Percentiles rank a stretch among this genome's conserved stretches.
phyloP scores from a whole-genome alignment of 2,113 vertebrate genomes.

The Rhombomys opimus region DNA sequence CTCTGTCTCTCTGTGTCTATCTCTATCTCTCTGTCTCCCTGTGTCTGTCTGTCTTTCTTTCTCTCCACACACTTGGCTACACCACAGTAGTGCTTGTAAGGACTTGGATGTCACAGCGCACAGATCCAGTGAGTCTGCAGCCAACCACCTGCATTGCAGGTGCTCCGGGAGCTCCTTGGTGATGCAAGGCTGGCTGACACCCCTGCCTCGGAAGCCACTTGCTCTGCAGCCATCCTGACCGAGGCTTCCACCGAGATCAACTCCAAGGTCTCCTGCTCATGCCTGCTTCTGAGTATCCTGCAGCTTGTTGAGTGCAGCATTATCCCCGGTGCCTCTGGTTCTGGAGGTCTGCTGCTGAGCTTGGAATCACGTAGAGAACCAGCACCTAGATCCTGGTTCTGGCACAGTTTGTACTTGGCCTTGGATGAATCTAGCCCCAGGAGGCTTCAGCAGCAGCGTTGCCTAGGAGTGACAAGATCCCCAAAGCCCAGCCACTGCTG shows the following conservation, averaged over 20 bases:
- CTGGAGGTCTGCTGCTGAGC: neutral
- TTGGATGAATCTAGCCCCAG: neutral
- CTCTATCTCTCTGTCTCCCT: too few relatives aligned
- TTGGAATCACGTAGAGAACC: neutral
- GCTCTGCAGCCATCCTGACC: neutral
- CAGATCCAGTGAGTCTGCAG: neutral
- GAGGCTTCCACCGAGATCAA: neutral
- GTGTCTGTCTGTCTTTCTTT: neutral
- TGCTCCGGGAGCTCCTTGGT: neutral
- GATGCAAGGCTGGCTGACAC: rapidly evolving
- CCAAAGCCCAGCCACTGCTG: rapidly evolving
- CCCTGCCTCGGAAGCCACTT: neutral
- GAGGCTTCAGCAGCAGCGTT: neutral
- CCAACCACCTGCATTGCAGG: neutral
- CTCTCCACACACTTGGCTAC: neutral
- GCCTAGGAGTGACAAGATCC: rapidly evolving
- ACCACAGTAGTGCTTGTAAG: neutral
- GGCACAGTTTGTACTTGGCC: neutral
- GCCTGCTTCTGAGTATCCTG: neutral
- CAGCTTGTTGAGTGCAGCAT: neutral
- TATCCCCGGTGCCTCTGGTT: neutral
- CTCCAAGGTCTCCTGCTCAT: neutral
- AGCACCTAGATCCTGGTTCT: neutral
- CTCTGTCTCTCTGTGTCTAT: neutral
- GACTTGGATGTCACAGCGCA: neutral